Percentiles rank a stretch among this genome's conserved stretches.
Conservation (phyloP, 2,888 invertebrate genomes). For the Octodonta nipae region DNA sequence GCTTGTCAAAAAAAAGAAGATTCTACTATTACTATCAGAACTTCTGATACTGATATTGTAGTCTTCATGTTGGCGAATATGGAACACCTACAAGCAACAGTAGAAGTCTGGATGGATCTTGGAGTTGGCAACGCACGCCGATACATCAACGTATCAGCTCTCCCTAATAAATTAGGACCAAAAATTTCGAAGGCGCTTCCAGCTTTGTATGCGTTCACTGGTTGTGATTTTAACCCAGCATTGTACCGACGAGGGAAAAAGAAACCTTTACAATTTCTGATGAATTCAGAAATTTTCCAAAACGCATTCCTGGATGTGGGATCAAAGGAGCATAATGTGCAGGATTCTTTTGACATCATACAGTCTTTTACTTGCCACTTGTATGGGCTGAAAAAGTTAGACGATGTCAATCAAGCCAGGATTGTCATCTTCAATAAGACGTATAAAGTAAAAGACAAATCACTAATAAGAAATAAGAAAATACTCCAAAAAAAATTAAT, state of each 20-base stretch:
- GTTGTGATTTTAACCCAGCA: constrained; percentile 16
- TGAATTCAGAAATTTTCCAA: constrained; percentile 11
- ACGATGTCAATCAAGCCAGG: constrained; percentile 18
- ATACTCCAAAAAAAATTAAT: too few species aligned
- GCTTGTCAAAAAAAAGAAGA: constrained; percentile 8
- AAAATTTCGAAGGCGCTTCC: constrained; percentile 11
- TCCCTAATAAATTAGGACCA: constrained; percentile 13
- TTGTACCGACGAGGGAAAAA: constrained; percentile 11
- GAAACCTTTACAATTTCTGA: constrained; percentile 6
- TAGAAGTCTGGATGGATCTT: constrained; percentile 14
- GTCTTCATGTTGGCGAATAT: constrained; percentile 17
- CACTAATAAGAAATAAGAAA: too few species aligned
- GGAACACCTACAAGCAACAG: constrained; percentile 11
- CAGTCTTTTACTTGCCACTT: constrained; percentile 17
- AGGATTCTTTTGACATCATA: constrained; percentile 8
- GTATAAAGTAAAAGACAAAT: constrained; percentile 20
- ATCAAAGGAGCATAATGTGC: constrained; percentile 8
- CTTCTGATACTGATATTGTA: constrained; percentile 18
- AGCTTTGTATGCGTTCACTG: constrained; percentile 12
- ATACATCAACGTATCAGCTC: constrained; percentile 14
- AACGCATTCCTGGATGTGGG: constrained; percentile 12
- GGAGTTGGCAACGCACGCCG: constrained; percentile 11
- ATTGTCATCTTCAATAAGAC: constrained; percentile 19
- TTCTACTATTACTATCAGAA: constrained; percentile 11
- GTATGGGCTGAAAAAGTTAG: constrained; percentile 17